Evolutionary conservation across 2,888 invertebrate species (phyloP).

Genomic region (Diachrysia chrysitis): DNA sequence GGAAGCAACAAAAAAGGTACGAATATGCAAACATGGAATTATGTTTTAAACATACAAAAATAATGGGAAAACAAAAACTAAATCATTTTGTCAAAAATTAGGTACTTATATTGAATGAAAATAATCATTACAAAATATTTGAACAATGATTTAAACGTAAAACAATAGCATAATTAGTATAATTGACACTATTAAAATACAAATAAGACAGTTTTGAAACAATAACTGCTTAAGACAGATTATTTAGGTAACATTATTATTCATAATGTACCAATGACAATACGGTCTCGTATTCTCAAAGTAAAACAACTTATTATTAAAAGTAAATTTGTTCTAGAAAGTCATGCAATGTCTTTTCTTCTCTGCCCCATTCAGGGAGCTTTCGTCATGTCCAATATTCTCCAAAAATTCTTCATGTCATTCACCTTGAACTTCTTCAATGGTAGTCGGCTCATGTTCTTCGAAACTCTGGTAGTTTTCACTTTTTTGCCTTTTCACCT

Average conservation of each 20-base stretch:
- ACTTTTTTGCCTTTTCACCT: constrained; percentile 67
- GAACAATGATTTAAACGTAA: background rate
- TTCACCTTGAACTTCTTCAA: constrained; percentile 48
- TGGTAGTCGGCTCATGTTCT: constrained; percentile 30
- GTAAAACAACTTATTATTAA: too few relatives aligned
- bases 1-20: too few relatives aligned
- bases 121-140: background rate
- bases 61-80: background rate
- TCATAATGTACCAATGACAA: too few relatives aligned
- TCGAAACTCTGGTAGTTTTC: constrained; percentile 55
- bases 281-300: too few relatives aligned
- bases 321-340: background rate
- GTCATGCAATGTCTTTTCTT: background rate
- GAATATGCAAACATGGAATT: too few relatives aligned
- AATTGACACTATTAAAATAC: background rate
- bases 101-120: background rate
- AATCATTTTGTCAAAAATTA: background rate
- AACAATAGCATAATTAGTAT: background rate
- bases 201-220: background rate
- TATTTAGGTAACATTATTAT: too few relatives aligned
- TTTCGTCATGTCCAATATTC: background rate
- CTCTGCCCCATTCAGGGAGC: background rate
- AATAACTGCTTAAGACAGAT: too few relatives aligned
- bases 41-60: too few relatives aligned
- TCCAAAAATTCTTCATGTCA: background rate